Conservation (phyloP, 2,888 invertebrate genomes). For the Tinea semifulvella region DNA sequence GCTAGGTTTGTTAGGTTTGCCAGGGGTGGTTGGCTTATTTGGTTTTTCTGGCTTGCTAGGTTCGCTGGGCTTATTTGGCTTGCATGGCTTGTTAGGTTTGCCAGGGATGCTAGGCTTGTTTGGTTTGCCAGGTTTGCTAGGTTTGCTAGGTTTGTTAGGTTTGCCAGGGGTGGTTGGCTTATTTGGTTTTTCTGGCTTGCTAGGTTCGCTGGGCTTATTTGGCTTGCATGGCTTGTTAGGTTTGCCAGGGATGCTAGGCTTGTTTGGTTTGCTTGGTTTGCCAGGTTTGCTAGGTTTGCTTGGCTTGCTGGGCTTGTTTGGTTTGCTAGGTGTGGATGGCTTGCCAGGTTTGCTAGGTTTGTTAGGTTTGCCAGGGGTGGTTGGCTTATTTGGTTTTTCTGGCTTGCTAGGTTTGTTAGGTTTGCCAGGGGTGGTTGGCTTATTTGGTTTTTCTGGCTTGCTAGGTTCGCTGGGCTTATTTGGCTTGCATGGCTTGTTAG, state of each 20-base stretch:
- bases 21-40: slow-evolving; percentile 8
- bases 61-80: slow-evolving; percentile 15
- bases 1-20: slow-evolving; percentile 11
- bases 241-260: slow-evolving; percentile 12
- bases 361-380: neutral
- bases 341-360: neutral
- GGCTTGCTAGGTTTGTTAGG: slow-evolving; percentile 9
- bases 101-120: slow-evolving; percentile 5
- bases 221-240: slow-evolving; percentile 14
- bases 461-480: slow-evolving; percentile 11
- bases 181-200: slow-evolving; percentile 7
- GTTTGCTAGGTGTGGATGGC: slow-evolving; percentile 10
- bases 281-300: slow-evolving; percentile 8
- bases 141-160: slow-evolving; percentile 13
- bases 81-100: slow-evolving; percentile 4
- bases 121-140: slow-evolving; percentile 13
- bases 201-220: slow-evolving; percentile 11
- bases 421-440: slow-evolving; percentile 10
- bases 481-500: slow-evolving; percentile 10
- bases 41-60: slow-evolving; percentile 22
- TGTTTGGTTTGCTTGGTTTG: slow-evolving; percentile 12
- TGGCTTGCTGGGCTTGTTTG: slow-evolving; percentile 11
- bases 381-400: slow-evolving; percentile 7
- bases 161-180: slow-evolving; percentile 13
- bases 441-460: neutral